Base-by-base conservation (phyloP, 2,888 invertebrate genomes). In the Monoplex corrugatus region DNA sequence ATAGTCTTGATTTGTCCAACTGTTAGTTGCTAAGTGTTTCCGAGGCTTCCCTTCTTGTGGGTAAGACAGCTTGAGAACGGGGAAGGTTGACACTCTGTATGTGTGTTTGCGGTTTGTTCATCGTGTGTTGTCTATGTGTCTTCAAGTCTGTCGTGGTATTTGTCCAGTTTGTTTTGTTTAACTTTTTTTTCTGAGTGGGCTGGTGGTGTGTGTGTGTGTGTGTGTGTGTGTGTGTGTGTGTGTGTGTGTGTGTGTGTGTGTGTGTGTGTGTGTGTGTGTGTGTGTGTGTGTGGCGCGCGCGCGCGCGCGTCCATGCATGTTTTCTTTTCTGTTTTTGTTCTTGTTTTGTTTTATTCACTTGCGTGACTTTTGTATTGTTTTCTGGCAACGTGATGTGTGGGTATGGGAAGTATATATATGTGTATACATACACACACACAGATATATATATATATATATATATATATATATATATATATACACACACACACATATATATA, bases 211-310 rank as follows among this genome's bases (percentile, higher is more conserved):
- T 16, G 23, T 16, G 63, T 3, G n/a, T n/a, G 68, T 2, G 8
- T 68, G 68, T 68, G 8, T 35, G 75, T 75, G 35, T 75, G 75
- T 75, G 35, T 75, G 75, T 75, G 35, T 75, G 75, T 38, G 35
- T 75, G 75, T 75, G 35, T 75, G 38, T 75, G 38, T 75, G 75
- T 75, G 38, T 75, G 75, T 38, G 2, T 75, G 75, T 38, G 38
- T 38, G 75, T 75, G 38, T 38, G 75, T 38, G 16, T 38, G 75
- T 38, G 38, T 38, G 38, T 8, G 38, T 38, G 75, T 8, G 13
- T 57, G 57, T 57, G 10, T 57, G 57, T 57, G 10, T 57, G 57
- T 57, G 10, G 57, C 28, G 10, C 28, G 57, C 28, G 10, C 28
- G 10, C 28, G 57, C 28, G 10, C 28, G 57, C 28, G 57, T 57